phyloP scores from a whole-genome alignment of 2,113 vertebrate genomes.

The Nannobrachium achirus region DNA sequence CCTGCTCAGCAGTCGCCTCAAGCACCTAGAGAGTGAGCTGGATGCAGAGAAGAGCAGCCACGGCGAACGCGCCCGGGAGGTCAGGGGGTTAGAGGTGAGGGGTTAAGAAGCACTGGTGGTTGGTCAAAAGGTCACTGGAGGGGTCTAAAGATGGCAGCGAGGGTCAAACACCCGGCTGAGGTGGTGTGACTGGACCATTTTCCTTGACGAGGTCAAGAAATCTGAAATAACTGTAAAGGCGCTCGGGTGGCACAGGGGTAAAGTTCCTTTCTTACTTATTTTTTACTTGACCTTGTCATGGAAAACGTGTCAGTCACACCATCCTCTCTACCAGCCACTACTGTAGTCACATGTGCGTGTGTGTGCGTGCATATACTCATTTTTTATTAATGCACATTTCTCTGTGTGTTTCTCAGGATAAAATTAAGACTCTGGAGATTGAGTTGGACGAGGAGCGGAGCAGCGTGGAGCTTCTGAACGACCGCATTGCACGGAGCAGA shows the following conservation, averaged over 20 bases:
- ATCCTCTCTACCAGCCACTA: no score
- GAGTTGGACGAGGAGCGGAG: constrained; percentile 92
- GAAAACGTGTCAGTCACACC: no score
- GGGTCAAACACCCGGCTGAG: no score
- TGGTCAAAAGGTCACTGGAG: constrained; percentile 25
- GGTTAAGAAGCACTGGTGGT: background rate
- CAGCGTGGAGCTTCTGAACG: constrained; percentile 86
- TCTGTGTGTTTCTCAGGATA: constrained; percentile 77
- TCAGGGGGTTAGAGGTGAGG: constrained; percentile 88
- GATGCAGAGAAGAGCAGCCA: constrained; percentile 84
- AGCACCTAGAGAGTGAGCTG: constrained; percentile 85
- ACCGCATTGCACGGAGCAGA: constrained; percentile 84
- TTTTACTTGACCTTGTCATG: no score
- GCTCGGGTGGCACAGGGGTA: no score
- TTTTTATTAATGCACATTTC: background rate
- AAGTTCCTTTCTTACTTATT: no score
- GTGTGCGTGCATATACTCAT: background rate
- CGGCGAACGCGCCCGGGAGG: constrained; percentile 84
- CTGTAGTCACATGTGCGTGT: no score
- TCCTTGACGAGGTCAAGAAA: no score
- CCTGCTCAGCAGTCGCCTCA: constrained; percentile 86
- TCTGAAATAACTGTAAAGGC: no score
- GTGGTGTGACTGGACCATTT: no score
- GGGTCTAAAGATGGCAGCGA: constrained; percentile 5
- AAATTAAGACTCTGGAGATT: constrained; percentile 84